Evolutionary conservation across 2,888 invertebrate genomes (phyloP), one percentile per base, ranked within the genome.

Genomic region (Dicyrtoma fusca): DNA sequence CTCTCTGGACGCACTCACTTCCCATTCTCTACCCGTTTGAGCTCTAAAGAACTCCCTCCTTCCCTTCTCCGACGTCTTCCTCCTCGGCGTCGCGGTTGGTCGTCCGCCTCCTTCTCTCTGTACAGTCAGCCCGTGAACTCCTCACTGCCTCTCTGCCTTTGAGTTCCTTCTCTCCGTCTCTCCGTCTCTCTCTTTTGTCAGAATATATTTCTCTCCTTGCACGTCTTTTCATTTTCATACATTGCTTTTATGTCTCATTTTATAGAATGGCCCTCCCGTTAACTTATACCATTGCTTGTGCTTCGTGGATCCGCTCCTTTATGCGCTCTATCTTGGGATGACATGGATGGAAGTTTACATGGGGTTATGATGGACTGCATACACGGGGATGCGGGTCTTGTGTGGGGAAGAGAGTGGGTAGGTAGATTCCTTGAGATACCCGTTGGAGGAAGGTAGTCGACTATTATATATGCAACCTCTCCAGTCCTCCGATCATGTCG

Each of bases 1-100:
- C 57, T 57, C 57, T 57, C 57, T 57, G 57, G 57, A 57, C 57
- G 57, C 57, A 57, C 57, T 57, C 57, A 57, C 57, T 57, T 57
- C 57, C 57, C 57, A 57, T 57, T 57, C 25, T 57, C 57, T 57
- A 25, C 13, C 57, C 57, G 57, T 25, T 57, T 57, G 23, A 57
- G 25, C 57, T 25, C 57, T 25, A 57, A 57, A 57, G 57, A 57
- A 57, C 57, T 57, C 21, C 53, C 19, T 19, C 21, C 53, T 53
- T 53, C 19, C 19, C 53, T 53, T 21, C 19, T 53, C 19, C 53
- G 8, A 17, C 19, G 3, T 53, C 21, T 53, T 53, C 19, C 19
- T 8, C 53, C 2, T 17, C 8, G 2, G 19, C 11, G 11, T 53
- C 34, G 34, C 34, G 34, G 34, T 34, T 34, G 8, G 34, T 34